phyloP scores from a whole-genome alignment of 2,797 vertebrate genomes.

The Oceanodroma leucorhoa region DNA sequence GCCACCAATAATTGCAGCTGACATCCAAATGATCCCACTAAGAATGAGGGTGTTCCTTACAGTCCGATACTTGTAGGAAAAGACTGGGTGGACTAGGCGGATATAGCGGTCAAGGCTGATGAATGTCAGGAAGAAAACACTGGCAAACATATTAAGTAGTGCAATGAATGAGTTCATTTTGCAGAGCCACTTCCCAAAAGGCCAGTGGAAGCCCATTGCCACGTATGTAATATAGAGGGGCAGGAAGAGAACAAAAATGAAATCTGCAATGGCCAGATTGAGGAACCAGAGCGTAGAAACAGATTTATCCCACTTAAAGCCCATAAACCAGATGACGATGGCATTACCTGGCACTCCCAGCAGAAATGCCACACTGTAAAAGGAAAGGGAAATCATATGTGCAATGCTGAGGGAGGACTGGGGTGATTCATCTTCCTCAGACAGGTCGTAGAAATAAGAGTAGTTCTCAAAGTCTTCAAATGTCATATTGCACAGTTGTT shows the following conservation, averaged over 20 bases:
- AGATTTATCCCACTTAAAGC: constrained; percentile 89
- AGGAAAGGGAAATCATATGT: constrained; percentile 87
- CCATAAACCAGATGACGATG: constrained; percentile 91
- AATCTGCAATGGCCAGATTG: constrained; percentile 92
- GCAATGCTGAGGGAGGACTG: constrained; percentile 72
- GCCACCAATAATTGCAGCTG: constrained; percentile 79
- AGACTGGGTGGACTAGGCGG: constrained; percentile 80
- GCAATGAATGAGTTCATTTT: constrained; percentile 92
- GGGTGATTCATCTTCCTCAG: constrained; percentile 74
- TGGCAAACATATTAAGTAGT: constrained; percentile 93
- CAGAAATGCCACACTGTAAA: constrained; percentile 86
- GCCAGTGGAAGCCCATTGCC: constrained; percentile 91
- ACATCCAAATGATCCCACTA: constrained; percentile 78
- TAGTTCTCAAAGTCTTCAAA: constrained; percentile 79
- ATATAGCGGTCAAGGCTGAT: constrained; percentile 91
- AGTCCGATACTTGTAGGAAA: constrained; percentile 81
- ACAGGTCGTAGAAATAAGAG: constrained; percentile 77
- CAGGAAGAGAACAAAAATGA: constrained; percentile 91
- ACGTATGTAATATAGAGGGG: constrained; percentile 92
- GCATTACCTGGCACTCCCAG: constrained; percentile 91
- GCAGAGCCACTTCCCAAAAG: constrained; percentile 87
- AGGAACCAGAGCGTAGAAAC: constrained; percentile 91
- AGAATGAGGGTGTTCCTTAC: constrained; percentile 73
- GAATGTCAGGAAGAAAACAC: constrained; percentile 90
- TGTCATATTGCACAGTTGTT: constrained; percentile 51